Evolutionary conservation across 2,888 invertebrate species (phyloP).

Genomic region (Cordilura impudica): DNA sequence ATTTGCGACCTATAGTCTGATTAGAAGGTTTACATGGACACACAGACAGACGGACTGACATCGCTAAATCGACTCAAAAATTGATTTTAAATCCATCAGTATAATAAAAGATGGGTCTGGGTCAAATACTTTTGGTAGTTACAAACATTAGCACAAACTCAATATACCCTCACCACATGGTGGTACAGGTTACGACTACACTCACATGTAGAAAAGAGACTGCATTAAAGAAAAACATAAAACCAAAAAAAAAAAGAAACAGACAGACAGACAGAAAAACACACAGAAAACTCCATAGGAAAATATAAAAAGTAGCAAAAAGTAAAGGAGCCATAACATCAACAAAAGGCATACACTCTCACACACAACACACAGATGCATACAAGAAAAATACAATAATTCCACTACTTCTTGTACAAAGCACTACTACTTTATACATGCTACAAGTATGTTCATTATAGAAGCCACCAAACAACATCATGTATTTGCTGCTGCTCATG

Average conservation of each 20-base stretch:
- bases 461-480: conserved; percentile 27
- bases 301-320: conserved; percentile 26
- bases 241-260: conserved; percentile 11
- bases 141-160: too few species aligned
- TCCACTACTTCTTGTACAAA: conserved; percentile 3
- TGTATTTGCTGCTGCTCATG: neutral
- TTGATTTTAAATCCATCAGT: too few species aligned
- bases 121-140: too few species aligned
- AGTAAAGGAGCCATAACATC: conserved; percentile 1
- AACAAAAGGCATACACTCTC: too few species aligned
- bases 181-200: too few species aligned
- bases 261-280: neutral
- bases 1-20: too few species aligned
- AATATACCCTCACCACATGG: too few species aligned
- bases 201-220: conserved; percentile 24
- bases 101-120: too few species aligned
- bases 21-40: too few species aligned
- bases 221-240: conserved; percentile 18
- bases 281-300: conserved; percentile 11
- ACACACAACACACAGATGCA: neutral
- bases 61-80: too few species aligned
- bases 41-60: too few species aligned
- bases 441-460: neutral
- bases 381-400: neutral
- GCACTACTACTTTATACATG: neutral